Evolutionary conservation across 1,140 invertebrate genomes (phyloP), one percentile per base, ranked within the genome.

Genomic region (Orius laevigatus): DNA sequence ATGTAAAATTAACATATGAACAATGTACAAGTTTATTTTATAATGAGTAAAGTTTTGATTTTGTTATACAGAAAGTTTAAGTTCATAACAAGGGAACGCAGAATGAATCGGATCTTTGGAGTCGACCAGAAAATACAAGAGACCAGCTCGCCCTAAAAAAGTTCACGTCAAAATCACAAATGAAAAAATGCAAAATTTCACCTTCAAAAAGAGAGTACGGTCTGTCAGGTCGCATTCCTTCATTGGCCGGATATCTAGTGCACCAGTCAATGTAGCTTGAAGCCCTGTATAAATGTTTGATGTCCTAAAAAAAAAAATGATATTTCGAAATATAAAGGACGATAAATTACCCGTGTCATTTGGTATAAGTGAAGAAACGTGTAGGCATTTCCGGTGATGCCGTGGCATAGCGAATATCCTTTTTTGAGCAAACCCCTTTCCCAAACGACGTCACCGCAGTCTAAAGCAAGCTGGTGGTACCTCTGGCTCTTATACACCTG

Each of bases 401-500:
- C 92, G 63, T 97, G 91, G 63, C 92, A 95, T 4, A 96, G 66
- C 44, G 89, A 81, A 62, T 86, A 91, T 6, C 91, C 89, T 68
- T 94, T 95, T 53, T 69, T 76, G 11, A 91, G 66, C n/a, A 95
- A 60, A 31, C 91, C 90, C 55, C 85, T 66, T 50, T 74, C 52
- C 91, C 91, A 95, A 46, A 88, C 72, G 15, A 87, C 72, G 46
- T 91, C 78, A 12, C 75, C 79, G 59, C 78, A 84, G 55, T 75
- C 63, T 46, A 74, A 52, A 6, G 86, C 85, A 42, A 72, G 71
- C 55, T 80, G 61, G 40, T 91, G 60, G 66, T 92, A 95, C 55
- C 75, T 70, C 12, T 73, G 60, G 45, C 89, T 76, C 33, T 70
- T 60, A 66, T 80, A 90, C 40, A 82, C 60, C 60, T 70, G 59